Base-by-base conservation (phyloP, 2,797 vertebrate genomes). In the Crocidura indochinensis region DNA sequence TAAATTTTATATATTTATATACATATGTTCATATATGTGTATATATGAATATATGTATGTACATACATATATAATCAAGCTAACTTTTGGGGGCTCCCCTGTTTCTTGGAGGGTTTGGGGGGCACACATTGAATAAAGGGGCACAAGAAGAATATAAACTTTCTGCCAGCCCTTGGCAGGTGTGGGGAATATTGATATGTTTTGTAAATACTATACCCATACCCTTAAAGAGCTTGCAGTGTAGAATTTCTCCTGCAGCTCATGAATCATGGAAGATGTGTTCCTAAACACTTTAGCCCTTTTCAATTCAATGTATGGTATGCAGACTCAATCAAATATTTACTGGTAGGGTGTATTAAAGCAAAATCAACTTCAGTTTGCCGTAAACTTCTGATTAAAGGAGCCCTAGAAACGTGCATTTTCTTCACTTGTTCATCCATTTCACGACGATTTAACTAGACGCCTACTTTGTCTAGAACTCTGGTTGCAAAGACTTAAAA, bases 91-190 rank as follows among this genome's bases (percentile, higher is more conserved):
- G 11, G 26, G 29, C 10, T 22, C 3, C 24, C 3, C 6, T 38
- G 14, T 31, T 72, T 24, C 0, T 0, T 26, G 20, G 51, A 73
- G 27, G 20, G 5, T 22, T 60, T 51, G 49, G 38, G 38, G 69
- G 80, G n/a, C n/a, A 8, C 53, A 44, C 1, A 62, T 67, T 2
- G 2, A 8, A 4, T 2, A n/a, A 26, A 29, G 10, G 7, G 19
- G 51, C 26, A 46, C 0, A 2, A 31, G 26, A 11, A 65, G 31
- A 69, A 31, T 2, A 9, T 46, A 38, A 3, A 6, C 29, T 38
- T 38, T 27, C 44, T 12, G 0, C 11, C 1, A 0, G n/a, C 20
- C 2, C 19, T 62, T 0, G 1, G 1, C 8, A 11, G 24, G 12
- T 27, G 0, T 46, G 27, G 53, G 46, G 49, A 44, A 29, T 19